These are phyloP conservation scores for Gadopsis marmoratus DNA, from an alignment of 2,797 vertebrate genomes.

Conservation along the genomic window DNA sequence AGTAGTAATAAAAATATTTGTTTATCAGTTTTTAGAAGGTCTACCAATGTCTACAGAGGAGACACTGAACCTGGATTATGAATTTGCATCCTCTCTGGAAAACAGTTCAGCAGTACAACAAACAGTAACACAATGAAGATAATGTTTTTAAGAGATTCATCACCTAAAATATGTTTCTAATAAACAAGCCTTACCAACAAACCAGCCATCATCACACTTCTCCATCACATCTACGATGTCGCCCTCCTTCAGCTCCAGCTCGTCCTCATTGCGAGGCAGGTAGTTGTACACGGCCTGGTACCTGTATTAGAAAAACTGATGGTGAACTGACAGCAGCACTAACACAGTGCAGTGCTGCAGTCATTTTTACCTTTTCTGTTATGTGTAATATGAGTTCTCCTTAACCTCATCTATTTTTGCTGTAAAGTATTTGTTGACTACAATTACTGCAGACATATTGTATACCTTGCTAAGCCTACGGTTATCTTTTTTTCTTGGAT, in stretches of 20 bases:
- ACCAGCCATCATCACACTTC: slow-evolving; percentile 99
- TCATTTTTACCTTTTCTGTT: not conserved
- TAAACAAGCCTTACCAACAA: slow-evolving; percentile 90
- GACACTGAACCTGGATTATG: not conserved
- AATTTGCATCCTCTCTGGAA: not conserved
- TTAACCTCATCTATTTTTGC: not conserved
- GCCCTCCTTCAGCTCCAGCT: slow-evolving; percentile 97
- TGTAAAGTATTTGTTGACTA: not conserved
- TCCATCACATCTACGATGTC: slow-evolving; percentile 98
- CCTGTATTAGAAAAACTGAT: slow-evolving; percentile 71
- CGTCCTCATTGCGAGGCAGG: slow-evolving; percentile 95
- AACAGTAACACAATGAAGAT: not conserved
- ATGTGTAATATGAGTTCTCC: not conserved
- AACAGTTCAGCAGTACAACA: not conserved
- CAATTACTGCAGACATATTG: not conserved
- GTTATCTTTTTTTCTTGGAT: not conserved
- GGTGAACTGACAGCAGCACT: not conserved
- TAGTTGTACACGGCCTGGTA: slow-evolving; percentile 98
- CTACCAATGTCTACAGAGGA: not conserved
- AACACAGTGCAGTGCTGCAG: not conserved
- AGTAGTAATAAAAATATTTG: too few relatives aligned
- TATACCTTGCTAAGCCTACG: not conserved
- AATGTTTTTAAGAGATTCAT: not conserved
- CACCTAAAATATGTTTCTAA: not conserved
- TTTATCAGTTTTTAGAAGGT: too few relatives aligned